Evolutionary conservation across 2,113 vertebrate genomes (phyloP), one percentile per base, ranked within the genome.

Genomic region (Oreochromis tanganicae): DNA sequence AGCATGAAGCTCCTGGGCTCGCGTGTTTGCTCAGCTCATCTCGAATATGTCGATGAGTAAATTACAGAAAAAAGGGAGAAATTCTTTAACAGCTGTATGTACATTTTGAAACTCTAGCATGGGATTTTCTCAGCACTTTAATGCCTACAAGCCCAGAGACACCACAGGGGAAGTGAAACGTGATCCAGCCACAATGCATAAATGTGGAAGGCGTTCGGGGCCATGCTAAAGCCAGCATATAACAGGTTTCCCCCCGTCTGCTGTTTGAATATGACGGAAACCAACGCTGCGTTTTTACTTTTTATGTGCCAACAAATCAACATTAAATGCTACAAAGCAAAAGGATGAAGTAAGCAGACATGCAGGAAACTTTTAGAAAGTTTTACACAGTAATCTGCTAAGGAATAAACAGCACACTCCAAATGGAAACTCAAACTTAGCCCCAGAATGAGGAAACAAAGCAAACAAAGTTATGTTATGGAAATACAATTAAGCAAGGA

Each of bases 1-100:
- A 92, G 82, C 84, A 85, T 85, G 85, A 54, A 85, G 88, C 34
- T 66, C 80, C 68, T 52, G 68, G 83, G 83, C 61, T 81, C n/a
- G 6, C 71, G 21, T 12, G 48, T 80, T 52, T n/a, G 7, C 63
- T 66, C 48, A 41, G 88, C 27, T 93, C 91, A 87, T 93, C 71
- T 57, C 66, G n/a, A 87, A 84, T 63, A 81, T 89, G 82, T 86
- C 54, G 13, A 19, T 38, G 71, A 81, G 66, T 57, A 81, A 85
- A 85, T 63, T 21, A 82, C 63, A 83, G 10, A 68, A 21, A 0
- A 1, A 2, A 2, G 11, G 54, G 9, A 9, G 24, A 8, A 3
- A 21, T 50, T 59, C 21, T 16, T 55, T 8, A 81, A 43, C n/a
- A 27, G 16, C 55, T 21, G 4, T 29, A 66, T 46, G n/a, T 46